Evolutionary conservation across 2,797 vertebrate genomes (phyloP), one percentile per base, ranked within the genome.

Genomic region (Peromyscus aztecus): DNA sequence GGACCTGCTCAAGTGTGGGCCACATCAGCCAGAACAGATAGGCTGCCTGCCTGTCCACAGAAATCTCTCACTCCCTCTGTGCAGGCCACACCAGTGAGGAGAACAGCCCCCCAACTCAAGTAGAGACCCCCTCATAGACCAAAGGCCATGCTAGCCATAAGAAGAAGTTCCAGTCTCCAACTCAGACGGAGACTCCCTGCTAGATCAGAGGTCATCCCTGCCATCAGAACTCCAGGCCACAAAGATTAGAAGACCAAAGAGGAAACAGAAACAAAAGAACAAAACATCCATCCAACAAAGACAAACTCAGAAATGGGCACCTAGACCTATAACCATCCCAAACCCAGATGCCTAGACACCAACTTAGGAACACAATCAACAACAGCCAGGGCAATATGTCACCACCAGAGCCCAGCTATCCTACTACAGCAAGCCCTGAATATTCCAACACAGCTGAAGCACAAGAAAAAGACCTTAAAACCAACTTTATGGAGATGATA

Each of bases 1-100:
- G 65, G 31, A 12, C 13, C 65, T 67, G 65, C 65, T 34, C 65
- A 37, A 17, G n/a, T 71, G n/a, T 3, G n/a, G 67, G n/a, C n/a
- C 67, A 71, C 2, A 9, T 17, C 17, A 37, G 34, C n/a, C 67
- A 71, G 17, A 71, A 37, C 27, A n/a, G 34, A 37, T 71, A 37
- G 17, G n/a, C 29, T 71, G 8, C n/a, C 67, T 0, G 0, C 2
- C 67, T n/a, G 17, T 69, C 7, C 17, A 19, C 12, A 14, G 12
- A 71, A 37, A 71, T 21, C 67, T 71, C n/a, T 4, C 67, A 71
- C 34, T n/a, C 67, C 34, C 17, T n/a, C 17, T 7, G 34, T 37
- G 7, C 34, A 65, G 63, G 27, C 63, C 63, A 65, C 11, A 29
- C 29, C 27, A 10, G n/a, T 71, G 17, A 71, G 65, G 65, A 67